phyloP scores from a whole-genome alignment of 2,888 invertebrate genomes.

The Sympetrum striolatum region DNA sequence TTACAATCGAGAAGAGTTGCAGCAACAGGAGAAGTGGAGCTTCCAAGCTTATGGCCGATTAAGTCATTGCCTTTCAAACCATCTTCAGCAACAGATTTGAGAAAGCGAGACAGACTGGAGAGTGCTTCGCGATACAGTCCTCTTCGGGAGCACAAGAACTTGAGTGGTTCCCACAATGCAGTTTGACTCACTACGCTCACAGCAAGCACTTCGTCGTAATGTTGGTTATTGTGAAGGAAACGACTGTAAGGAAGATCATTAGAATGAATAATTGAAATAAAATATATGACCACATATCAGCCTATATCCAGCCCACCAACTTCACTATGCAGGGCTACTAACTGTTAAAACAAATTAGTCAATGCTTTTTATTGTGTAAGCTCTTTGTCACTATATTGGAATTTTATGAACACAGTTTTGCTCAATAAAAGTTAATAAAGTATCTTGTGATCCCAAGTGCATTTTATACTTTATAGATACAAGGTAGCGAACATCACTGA shows the following conservation, averaged over 20 bases:
- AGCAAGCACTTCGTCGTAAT: slow-evolving; percentile 70
- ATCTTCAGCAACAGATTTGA: slow-evolving; percentile 48
- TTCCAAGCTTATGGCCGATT: background rate
- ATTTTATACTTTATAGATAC: too few relatives aligned
- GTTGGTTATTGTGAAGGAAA: slow-evolving; percentile 68
- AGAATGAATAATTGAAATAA: too few relatives aligned
- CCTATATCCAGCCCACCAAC: too few relatives aligned
- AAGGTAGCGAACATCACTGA: too few relatives aligned
- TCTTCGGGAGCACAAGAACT: slow-evolving; percentile 63
- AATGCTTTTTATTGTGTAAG: too few relatives aligned
- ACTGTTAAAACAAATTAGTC: too few relatives aligned
- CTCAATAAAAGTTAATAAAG: too few relatives aligned
- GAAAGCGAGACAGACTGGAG: slow-evolving; percentile 63
- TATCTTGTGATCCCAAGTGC: too few relatives aligned
- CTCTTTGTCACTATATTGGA: too few relatives aligned
- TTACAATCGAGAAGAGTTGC: slow-evolving; percentile 3
- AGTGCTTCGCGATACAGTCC: slow-evolving; percentile 67
- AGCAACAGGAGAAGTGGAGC: background rate
- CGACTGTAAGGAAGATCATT: slow-evolving; percentile 57
- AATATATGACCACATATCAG: too few relatives aligned
- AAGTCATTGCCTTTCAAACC: background rate
- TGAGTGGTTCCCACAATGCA: slow-evolving; percentile 67
- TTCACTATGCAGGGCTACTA: too few relatives aligned
- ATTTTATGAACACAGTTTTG: too few relatives aligned
- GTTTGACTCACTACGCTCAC: slow-evolving; percentile 70